phyloP scores from a whole-genome alignment of 2,113 vertebrate species.

The Nannobrachium achirus region DNA sequence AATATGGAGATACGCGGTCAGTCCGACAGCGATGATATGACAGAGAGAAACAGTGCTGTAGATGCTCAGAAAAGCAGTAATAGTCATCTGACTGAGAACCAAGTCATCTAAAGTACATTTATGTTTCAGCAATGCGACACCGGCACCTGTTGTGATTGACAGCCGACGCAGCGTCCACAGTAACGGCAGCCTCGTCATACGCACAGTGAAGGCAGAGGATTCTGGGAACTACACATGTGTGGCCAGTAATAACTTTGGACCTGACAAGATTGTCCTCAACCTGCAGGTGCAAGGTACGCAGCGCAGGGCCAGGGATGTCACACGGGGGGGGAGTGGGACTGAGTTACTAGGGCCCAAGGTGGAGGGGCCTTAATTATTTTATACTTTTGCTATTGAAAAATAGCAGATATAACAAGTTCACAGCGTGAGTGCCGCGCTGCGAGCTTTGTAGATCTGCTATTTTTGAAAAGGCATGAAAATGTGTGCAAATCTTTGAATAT shows the following conservation, averaged over 20 bases:
- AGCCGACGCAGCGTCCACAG: constrained; percentile 92
- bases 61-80: no score
- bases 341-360: no score
- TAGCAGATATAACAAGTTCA: no score
- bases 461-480: no score
- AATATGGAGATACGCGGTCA: constrained; percentile 15
- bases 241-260: constrained; percentile 96
- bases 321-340: no score
- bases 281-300: constrained; percentile 95
- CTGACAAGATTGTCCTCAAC: constrained; percentile 93
- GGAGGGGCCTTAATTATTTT: no score
- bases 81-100: neutral
- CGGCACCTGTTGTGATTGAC: constrained; percentile 91
- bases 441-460: no score
- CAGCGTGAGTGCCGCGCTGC: no score
- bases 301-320: no score
- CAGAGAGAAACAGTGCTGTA: no score
- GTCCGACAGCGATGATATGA: neutral
- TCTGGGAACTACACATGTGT: constrained; percentile 97
- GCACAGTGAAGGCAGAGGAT: constrained; percentile 96
- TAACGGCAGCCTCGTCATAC: constrained; percentile 96
- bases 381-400: no score
- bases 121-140: constrained; percentile 88
- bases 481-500: no score
- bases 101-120: constrained; percentile 3